A percentile compares a stretch with the other conserved stretches of the same genome.
Conservation (phyloP, 2,888 invertebrate genomes). For the Acanthosepion esculentum region DNA sequence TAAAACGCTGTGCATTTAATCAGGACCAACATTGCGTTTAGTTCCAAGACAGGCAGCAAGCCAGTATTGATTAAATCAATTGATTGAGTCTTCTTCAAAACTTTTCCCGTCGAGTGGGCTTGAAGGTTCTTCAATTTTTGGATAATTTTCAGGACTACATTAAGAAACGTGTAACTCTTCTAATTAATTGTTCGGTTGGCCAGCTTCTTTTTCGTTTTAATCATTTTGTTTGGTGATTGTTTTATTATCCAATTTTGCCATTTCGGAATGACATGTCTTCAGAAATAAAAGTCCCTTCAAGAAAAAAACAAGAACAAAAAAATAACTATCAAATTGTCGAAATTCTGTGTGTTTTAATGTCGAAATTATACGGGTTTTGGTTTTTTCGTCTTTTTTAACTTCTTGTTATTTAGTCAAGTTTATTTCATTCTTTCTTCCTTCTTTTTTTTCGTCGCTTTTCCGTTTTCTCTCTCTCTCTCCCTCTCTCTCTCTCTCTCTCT, state of each 20-base stretch:
- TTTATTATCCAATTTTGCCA: constrained; percentile 21
- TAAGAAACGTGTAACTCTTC: constrained; percentile 10
- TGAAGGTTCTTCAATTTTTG: background rate
- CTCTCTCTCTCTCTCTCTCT: background rate
- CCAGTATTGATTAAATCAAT: constrained; percentile 21
- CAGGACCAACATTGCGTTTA: background rate
- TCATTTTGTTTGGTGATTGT: background rate
- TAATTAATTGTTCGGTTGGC: background rate
- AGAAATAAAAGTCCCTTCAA: background rate
- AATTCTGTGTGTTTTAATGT: constrained; percentile 8
- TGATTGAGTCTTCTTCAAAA: background rate
- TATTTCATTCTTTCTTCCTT: background rate
- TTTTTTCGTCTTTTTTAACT: background rate
- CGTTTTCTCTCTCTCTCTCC: background rate
- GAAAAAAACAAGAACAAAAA: background rate
- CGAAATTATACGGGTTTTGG: background rate
- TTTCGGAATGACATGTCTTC: constrained; percentile 6
- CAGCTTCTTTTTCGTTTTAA: constrained; percentile 21
- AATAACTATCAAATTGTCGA: background rate
- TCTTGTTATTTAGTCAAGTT: background rate
- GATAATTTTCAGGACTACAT: constrained; percentile 33
- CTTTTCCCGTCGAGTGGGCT: background rate
- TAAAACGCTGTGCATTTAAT: background rate
- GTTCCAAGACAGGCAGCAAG: background rate
- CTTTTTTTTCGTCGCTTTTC: background rate